Conservation (phyloP, 1,140 invertebrate species). For the Anadara kagoshimensis region DNA sequence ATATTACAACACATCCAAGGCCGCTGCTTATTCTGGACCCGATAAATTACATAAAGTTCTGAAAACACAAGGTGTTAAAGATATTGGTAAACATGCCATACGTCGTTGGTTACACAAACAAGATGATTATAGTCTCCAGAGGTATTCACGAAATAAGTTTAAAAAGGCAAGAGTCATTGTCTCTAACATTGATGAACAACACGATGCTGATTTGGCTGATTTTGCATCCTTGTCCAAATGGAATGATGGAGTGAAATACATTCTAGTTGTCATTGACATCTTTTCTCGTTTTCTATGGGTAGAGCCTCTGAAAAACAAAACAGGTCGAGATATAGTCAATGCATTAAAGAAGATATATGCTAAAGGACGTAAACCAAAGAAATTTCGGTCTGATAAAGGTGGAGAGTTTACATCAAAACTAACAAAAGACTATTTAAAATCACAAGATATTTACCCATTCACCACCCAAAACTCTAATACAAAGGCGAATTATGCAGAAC, state of each 20-base stretch:
- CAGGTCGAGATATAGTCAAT: not conserved
- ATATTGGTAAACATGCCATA: too few relatives aligned
- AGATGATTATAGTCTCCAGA: constrained; percentile 10
- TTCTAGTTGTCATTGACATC: constrained; percentile 11
- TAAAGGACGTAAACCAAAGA: constrained; percentile 5
- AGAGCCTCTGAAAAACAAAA: constrained; percentile 9
- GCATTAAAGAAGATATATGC: not conserved
- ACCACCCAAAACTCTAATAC: constrained; percentile 3
- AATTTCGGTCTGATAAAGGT: constrained; percentile 7
- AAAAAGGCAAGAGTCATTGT: constrained; percentile 8
- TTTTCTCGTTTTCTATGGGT: constrained; percentile 6
- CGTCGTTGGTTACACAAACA: constrained; percentile 6
- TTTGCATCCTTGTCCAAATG: not conserved
- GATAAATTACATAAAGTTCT: too few relatives aligned
- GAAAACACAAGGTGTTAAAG: too few relatives aligned
- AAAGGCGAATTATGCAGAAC: constrained; percentile 19
- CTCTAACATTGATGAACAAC: constrained; percentile 5
- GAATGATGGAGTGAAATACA: not conserved
- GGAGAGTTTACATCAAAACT: not conserved
- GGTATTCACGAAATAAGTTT: not conserved
- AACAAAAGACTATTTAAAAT: constrained; percentile 4
- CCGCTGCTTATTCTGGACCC: too few relatives aligned
- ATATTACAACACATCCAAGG: too few relatives aligned
- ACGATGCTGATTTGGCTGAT: constrained; percentile 12
- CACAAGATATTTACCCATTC: constrained; percentile 9